These are phyloP conservation scores for Meandrina meandrites DNA, from an alignment of 92 coral and sea anemone genomes.

Conservation along the genomic window DNA sequence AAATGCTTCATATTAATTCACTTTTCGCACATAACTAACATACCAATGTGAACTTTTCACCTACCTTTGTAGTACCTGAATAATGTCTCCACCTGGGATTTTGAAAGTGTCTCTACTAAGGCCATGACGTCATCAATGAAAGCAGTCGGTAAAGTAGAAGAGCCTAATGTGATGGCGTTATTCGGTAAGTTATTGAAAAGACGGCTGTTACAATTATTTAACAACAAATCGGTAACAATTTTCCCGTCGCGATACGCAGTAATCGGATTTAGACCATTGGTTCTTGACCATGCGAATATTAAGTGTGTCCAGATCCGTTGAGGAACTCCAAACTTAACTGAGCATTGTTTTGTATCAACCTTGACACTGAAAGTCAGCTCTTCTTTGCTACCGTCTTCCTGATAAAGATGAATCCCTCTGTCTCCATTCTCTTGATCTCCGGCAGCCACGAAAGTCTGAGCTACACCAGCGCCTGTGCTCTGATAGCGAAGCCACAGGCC, in stretches of 20 bases:
- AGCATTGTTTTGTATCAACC: not conserved
- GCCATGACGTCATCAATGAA: slow-evolving; percentile 21
- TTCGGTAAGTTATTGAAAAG: not conserved
- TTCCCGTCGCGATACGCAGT: slow-evolving; percentile 12
- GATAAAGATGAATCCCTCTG: slow-evolving; percentile 20
- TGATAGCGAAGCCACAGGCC: slow-evolving; percentile 28
- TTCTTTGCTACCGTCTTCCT: slow-evolving; percentile 18
- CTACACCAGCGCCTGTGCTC: slow-evolving; percentile 4
- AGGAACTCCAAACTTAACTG: slow-evolving; percentile 1
- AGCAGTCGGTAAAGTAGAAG: slow-evolving; percentile 1
- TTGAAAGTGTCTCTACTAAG: not conserved
- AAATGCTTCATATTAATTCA: no score
- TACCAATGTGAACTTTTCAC: not conserved
- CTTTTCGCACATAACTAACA: not conserved
- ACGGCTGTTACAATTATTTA: not conserved
- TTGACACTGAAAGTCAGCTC: slow-evolving; percentile 12
- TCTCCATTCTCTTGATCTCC: slow-evolving; percentile 20
- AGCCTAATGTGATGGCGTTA: slow-evolving; percentile 1
- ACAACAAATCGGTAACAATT: not conserved
- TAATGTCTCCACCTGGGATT: not conserved
- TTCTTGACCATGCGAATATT: not conserved
- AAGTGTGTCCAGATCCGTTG: slow-evolving; percentile 22
- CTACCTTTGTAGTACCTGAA: slow-evolving; percentile 35
- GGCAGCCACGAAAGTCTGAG: slow-evolving; percentile 16
- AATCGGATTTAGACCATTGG: no score